Evolutionary conservation across 2,888 invertebrate species (phyloP).

Genomic region (Drosophila diplacantha): DNA sequence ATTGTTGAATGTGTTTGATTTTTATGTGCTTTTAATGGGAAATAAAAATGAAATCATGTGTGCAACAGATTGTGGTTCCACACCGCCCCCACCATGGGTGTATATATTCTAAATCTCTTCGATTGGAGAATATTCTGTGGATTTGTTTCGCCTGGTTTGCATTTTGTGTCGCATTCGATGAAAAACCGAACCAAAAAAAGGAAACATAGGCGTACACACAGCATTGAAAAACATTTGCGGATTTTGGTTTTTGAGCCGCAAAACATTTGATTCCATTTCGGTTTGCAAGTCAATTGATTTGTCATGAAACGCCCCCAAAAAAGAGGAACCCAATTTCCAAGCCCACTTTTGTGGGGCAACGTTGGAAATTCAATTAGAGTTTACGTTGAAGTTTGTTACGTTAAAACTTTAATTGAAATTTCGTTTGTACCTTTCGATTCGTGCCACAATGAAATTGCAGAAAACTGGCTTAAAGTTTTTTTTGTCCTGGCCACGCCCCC

Average conservation of each 20-base stretch:
- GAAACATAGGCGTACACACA: conserved; percentile 17
- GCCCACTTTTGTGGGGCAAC: conserved; percentile 34
- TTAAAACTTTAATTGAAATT: conserved; percentile 43
- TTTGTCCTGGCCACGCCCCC: conserved; percentile 29
- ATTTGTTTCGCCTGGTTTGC: conserved; percentile 29
- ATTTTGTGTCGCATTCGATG: conserved; percentile 48
- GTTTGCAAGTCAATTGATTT: conserved; percentile 44
- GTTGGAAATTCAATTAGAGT: conserved; percentile 60
- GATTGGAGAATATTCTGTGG: conserved; percentile 27
- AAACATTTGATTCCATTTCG: conserved; percentile 65
- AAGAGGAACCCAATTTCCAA: conserved; percentile 6
- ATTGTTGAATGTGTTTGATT: conserved; percentile 59
- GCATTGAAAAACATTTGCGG: conserved; percentile 52
- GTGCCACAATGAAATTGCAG: conserved; percentile 17
- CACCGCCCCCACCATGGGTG: conserved; percentile 14
- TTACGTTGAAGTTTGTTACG: conserved; percentile 28
- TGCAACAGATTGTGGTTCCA: conserved; percentile 67
- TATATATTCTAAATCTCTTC: conserved; percentile 34
- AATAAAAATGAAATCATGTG: conserved; percentile 73
- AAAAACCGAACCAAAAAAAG: conserved; percentile 10
- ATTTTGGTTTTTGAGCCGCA: conserved; percentile 56
- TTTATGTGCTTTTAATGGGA: conserved; percentile 71
- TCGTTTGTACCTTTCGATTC: background rate
- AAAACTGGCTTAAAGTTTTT: conserved; percentile 27
- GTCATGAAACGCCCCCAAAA: conserved; percentile 22